These are phyloP conservation scores for Stegodyphus dumicola DNA, from an alignment of 1,140 invertebrate genomes.

Conservation along the genomic window DNA sequence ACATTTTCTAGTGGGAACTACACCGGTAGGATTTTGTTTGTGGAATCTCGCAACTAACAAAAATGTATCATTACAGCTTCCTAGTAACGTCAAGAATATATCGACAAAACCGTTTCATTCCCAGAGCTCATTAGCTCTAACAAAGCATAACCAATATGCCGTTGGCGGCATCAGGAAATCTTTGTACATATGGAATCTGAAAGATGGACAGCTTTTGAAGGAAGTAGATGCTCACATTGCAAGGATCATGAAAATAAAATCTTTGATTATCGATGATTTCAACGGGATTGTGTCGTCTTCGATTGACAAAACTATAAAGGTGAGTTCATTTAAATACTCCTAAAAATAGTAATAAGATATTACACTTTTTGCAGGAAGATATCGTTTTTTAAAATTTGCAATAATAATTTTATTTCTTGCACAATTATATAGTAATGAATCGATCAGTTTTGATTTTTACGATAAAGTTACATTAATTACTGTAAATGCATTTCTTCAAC, in stretches of 20 bases:
- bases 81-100: conserved; percentile 92
- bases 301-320: conserved; percentile 97
- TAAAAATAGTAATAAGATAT: neutral
- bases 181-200: conserved; percentile 93
- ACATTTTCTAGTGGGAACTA: conserved; percentile 61
- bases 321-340: conserved; percentile 77
- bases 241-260: conserved; percentile 90
- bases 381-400: too few species aligned
- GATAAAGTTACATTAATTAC: too few species aligned
- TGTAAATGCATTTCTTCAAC: too few species aligned
- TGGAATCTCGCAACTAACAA: conserved; percentile 40
- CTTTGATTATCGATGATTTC: conserved; percentile 87
- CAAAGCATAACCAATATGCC: conserved; percentile 88
- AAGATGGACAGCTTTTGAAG: conserved; percentile 84
- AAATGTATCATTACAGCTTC: conserved; percentile 75
- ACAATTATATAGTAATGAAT: too few species aligned
- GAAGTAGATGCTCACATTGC: conserved; percentile 96
- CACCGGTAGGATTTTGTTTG: conserved; percentile 27
- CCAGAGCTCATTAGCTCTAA: conserved; percentile 87
- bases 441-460: too few species aligned
- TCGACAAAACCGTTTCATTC: conserved; percentile 88
- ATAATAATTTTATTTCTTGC: too few species aligned
- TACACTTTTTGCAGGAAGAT: too few species aligned
- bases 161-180: conserved; percentile 96
- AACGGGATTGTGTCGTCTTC: conserved; percentile 96